Percentiles rank a stretch among this genome's conserved stretches.
These are phyloP conservation scores for Bedellia somnulentella DNA, from an alignment of 2,888 invertebrate species.

Conservation along the genomic window DNA sequence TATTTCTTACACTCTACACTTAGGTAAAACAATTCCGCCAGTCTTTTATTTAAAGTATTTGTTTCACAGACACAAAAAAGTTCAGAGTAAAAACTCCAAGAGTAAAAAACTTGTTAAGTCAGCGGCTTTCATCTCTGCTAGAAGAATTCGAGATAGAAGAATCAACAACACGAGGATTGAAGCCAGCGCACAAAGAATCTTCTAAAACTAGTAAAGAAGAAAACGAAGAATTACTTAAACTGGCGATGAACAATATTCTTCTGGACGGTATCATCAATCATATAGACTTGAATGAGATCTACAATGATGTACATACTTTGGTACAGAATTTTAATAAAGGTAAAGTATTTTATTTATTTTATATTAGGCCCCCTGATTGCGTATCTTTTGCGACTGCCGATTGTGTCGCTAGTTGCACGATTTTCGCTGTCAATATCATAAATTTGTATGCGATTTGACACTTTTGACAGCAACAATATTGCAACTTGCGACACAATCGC, in stretches of 20 bases:
- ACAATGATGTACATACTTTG: constrained; percentile 16
- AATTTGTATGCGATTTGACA: no score
- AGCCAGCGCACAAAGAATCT: background rate
- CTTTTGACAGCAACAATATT: no score
- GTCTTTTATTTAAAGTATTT: no score
- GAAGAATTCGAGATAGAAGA: constrained; percentile 31
- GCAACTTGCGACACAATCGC: no score
- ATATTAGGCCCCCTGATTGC: no score
- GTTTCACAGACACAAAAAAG: constrained; percentile 23
- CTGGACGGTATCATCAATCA: constrained; percentile 29
- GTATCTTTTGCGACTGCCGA: no score
- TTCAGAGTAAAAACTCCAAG: constrained; percentile 23
- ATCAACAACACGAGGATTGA: constrained; percentile 3
- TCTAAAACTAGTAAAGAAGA: no score
- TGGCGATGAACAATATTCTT: constrained; percentile 32
- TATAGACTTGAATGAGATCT: constrained; percentile 28
- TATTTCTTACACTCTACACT: no score
- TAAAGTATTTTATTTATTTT: no score
- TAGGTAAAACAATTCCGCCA: no score
- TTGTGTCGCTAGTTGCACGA: no score
- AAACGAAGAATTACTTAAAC: constrained; percentile 21
- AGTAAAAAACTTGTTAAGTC: constrained; percentile 25
- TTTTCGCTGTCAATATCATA: no score
- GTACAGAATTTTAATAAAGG: constrained; percentile 12
- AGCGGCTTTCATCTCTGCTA: constrained; percentile 22